These are phyloP conservation scores for Tragelaphus buxtoni DNA, from an alignment of 2,113 vertebrate species.

Conservation along the genomic window DNA sequence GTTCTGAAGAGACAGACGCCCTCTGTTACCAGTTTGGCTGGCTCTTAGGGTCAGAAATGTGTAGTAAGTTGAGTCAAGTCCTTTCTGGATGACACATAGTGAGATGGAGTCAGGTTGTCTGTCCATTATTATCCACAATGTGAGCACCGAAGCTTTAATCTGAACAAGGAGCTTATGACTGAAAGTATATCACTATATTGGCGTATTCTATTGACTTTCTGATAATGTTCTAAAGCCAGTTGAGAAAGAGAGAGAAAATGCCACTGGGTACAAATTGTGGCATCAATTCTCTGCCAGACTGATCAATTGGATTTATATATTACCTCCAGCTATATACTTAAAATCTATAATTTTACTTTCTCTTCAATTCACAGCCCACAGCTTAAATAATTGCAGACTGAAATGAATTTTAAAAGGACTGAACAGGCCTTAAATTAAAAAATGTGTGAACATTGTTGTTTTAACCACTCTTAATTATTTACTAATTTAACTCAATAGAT, in stretches of 20 bases:
- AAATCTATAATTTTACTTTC: constrained; percentile 83
- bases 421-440: constrained; percentile 83
- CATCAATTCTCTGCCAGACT: constrained; percentile 87
- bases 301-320: constrained; percentile 89
- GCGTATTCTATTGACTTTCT: constrained; percentile 84
- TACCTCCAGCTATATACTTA: constrained; percentile 82
- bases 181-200: constrained; percentile 82
- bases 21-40: constrained; percentile 78
- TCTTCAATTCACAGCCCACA: constrained; percentile 74
- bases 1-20: constrained; percentile 79
- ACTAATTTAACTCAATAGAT: constrained; percentile 73
- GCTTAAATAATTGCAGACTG: constrained; percentile 82
- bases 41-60: constrained; percentile 75
- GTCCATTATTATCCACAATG: constrained; percentile 76
- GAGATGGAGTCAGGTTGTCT: constrained; percentile 89
- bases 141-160: constrained; percentile 79
- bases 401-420: constrained; percentile 82
- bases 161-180: constrained; percentile 76
- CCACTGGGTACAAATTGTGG: constrained; percentile 84
- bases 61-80: constrained; percentile 66
- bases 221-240: constrained; percentile 86
- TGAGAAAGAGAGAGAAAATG: constrained; percentile 84
- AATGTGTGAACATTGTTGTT: constrained; percentile 79
- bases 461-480: constrained; percentile 81
- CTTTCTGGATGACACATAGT: constrained; percentile 67